Base-by-base conservation (phyloP, 1,140 invertebrate genomes). In the Drosophila ambigua region DNA sequence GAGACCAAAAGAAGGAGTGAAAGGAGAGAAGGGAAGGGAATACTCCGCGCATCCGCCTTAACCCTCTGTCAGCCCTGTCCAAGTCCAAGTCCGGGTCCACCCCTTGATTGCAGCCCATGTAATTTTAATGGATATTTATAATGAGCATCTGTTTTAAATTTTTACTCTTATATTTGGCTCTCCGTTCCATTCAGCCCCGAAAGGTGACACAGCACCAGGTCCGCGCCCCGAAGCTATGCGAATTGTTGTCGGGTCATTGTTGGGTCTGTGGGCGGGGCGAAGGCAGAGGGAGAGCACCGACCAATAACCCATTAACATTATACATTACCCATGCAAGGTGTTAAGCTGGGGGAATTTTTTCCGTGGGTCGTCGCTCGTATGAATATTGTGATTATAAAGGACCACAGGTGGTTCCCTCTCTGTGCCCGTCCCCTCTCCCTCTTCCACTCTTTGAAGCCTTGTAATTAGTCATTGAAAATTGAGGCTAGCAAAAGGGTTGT, bases 101-200 rank as follows among this genome's bases (percentile, higher is more conserved):
- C 67, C 65, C 65, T 69, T 71, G 67, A 71, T 71, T 69, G 76
- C 79, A 76, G 49, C 53, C 77, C 82, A 69, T 87, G 72, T 88
- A 78, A 87, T 87, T 87, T 87, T 87, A 82, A 87, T 88, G 82
- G 74, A 88, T 82, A 87, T 88, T 84, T 81, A 85, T 85, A 85
- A 85, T 85, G 81, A 85, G 82, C 69, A 85, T 65, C 82, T 80
- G 65, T 81, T 87, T 74, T 75, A 75, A 87, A 78, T 50, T 69
- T 64, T 87, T 78, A 13, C 35, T 61, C 68, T 58, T 68, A 45
- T 61, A 46, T 72, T 23, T 58, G 35, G 35, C 8, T 11, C 4
- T 4, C 35, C 35, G 35, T 35, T 48, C 43, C 71, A 23, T 49
- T 43, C 11, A 46, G 52, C 54, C 72, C 39, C 51, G 28, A 67